phyloP scores from a whole-genome alignment of 1,140 invertebrate genomes.

The Drosophila parabipectinata region DNA sequence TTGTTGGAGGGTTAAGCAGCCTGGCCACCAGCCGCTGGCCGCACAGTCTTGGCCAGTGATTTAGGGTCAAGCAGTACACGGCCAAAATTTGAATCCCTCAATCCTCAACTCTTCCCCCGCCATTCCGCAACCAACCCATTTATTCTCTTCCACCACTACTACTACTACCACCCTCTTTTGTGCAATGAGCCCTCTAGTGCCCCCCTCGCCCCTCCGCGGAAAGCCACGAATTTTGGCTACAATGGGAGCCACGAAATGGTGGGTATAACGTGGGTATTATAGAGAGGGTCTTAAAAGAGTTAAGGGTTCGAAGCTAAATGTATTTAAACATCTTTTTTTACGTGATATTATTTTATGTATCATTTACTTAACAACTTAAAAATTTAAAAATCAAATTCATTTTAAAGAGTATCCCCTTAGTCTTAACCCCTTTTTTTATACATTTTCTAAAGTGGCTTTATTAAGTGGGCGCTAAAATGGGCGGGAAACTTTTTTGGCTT shows the following conservation, averaged over 20 bases:
- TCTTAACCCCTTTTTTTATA: rapidly evolving
- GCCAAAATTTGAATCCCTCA: conserved; percentile 57
- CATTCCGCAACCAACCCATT: neutral
- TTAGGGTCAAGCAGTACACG: conserved; percentile 67
- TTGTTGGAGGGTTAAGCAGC: neutral
- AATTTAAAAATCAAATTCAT: no score
- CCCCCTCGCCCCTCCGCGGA: neutral
- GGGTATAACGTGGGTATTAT: neutral
- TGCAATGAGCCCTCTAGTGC: neutral
- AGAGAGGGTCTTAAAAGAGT: neutral
- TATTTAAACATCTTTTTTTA: no score
- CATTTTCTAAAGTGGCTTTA: conserved; percentile 1
- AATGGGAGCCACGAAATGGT: conserved; percentile 6
- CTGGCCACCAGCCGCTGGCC: conserved; percentile 16
- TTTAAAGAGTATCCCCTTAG: neutral
- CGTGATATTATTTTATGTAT: neutral
- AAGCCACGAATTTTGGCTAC: conserved; percentile 24
- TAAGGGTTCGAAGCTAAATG: neutral
- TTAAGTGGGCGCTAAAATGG: conserved; percentile 5
- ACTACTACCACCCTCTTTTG: no score
- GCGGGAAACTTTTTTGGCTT: conserved; percentile 26
- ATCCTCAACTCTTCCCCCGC: conserved; percentile 48
- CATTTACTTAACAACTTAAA: no score
- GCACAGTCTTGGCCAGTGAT: conserved; percentile 61
- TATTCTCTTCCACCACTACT: neutral